Evolutionary conservation across 2,113 vertebrate species (phyloP).

Genomic region (Sturnus vulgaris): DNA sequence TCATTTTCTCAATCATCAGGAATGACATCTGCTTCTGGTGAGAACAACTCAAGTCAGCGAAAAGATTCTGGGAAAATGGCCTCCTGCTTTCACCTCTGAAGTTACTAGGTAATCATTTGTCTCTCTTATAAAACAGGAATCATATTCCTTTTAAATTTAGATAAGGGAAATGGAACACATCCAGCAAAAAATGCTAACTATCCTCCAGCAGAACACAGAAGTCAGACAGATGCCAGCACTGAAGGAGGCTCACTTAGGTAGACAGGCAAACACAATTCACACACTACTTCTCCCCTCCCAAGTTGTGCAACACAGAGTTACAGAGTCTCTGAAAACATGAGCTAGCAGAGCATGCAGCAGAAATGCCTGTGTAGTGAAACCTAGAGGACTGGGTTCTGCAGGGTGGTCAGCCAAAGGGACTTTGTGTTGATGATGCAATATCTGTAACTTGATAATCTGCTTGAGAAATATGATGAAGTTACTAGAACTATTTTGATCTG

Average conservation of each 20-base stretch:
- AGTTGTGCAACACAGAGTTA: background rate
- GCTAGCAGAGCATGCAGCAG: background rate
- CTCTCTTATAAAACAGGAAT: background rate
- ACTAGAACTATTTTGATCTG: background rate
- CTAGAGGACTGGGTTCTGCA: background rate
- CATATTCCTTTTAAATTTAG: background rate
- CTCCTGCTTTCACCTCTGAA: background rate
- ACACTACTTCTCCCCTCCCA: background rate
- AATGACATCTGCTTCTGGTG: background rate
- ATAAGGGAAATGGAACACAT: background rate
- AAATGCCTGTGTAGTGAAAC: background rate
- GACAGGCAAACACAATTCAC: background rate
- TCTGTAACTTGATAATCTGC: background rate
- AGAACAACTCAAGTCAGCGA: background rate
- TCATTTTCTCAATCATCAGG: background rate
- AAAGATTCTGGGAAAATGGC: background rate
- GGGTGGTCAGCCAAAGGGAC: background rate
- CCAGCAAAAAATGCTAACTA: background rate
- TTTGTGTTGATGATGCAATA: background rate
- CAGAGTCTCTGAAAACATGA: background rate
- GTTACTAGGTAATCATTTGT: background rate
- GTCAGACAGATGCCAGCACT: background rate
- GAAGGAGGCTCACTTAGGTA: background rate
- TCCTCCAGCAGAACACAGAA: background rate
- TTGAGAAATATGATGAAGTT: background rate